Conservation (phyloP, 2,797 vertebrate genomes). For the Balearica regulorum region DNA sequence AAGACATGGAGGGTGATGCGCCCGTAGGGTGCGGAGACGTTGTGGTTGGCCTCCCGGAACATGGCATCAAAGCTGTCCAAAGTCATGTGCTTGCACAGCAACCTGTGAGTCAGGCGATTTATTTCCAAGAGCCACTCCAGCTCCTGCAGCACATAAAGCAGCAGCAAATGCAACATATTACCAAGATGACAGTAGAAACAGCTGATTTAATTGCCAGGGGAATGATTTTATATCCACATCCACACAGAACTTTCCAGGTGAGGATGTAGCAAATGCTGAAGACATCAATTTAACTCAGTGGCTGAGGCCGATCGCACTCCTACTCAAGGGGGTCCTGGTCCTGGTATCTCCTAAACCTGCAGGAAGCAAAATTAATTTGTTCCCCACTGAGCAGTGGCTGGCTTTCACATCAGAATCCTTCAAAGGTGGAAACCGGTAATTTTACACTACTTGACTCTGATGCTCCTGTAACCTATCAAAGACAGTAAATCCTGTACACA, state of each 20-base stretch:
- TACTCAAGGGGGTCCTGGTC: not conserved
- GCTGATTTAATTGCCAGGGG: not conserved
- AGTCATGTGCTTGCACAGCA: slow-evolving; percentile 90
- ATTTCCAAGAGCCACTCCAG: slow-evolving; percentile 90
- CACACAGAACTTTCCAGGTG: not conserved
- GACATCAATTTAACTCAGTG: not conserved
- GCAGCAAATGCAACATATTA: not conserved
- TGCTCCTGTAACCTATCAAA: not conserved
- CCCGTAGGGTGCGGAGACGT: slow-evolving; percentile 87
- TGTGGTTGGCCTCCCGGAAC: slow-evolving; percentile 92
- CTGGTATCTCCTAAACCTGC: not conserved
- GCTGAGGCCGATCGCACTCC: not conserved
- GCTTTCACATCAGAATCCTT: slow-evolving; percentile 6
- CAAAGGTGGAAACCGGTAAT: not conserved
- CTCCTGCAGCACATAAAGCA: slow-evolving; percentile 74
- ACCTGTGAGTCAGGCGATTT: slow-evolving; percentile 86
- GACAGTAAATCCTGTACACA: not conserved
- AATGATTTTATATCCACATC: not conserved
- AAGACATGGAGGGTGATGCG: slow-evolving; percentile 90
- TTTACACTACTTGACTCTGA: slow-evolving; percentile 43
- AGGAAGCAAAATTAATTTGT: slow-evolving; percentile 1
- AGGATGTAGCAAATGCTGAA: not conserved
- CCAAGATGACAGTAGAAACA: not conserved
- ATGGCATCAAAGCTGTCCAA: slow-evolving; percentile 91
- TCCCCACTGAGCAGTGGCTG: not conserved